A percentile compares a stretch with the other conserved stretches of the same genome.
phyloP scores from a whole-genome alignment of 2,888 invertebrate species.

The Isotomurus palustris region DNA sequence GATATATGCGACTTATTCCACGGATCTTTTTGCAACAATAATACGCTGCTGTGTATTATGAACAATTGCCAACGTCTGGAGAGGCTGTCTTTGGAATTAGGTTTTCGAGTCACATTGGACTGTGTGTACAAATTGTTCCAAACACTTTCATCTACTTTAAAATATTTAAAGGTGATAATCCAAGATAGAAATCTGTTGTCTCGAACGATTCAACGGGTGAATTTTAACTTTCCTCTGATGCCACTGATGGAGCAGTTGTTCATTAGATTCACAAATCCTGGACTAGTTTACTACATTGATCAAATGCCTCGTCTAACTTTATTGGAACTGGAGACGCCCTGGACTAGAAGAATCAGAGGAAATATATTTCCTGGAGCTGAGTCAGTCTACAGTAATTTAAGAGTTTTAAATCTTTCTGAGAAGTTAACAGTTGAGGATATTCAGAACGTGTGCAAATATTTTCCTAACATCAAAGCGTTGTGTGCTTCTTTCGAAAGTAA shows the following conservation, averaged over 20 bases:
- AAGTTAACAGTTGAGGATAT: slow-evolving; percentile 19
- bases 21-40: slow-evolving; percentile 29
- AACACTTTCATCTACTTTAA: slow-evolving; percentile 14
- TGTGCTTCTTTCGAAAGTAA: slow-evolving; percentile 30
- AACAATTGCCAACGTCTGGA: slow-evolving; percentile 18
- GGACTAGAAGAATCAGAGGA: slow-evolving; percentile 32
- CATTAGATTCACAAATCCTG: slow-evolving; percentile 30
- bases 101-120: slow-evolving; percentile 19
- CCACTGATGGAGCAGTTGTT: slow-evolving; percentile 15
- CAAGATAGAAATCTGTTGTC: slow-evolving; percentile 33
- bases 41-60: slow-evolving; percentile 18
- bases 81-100: slow-evolving; percentile 31
- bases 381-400: slow-evolving; percentile 11
- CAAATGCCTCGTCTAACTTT: slow-evolving; percentile 22
- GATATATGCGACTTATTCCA: slow-evolving; percentile 34
- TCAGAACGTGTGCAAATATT: slow-evolving; percentile 18
- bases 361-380: slow-evolving; percentile 26
- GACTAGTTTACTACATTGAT: slow-evolving; percentile 33
- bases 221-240: slow-evolving; percentile 34
- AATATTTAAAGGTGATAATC: slow-evolving; percentile 27
- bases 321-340: slow-evolving; percentile 29
- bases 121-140: slow-evolving; percentile 21
- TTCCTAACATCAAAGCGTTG: slow-evolving; percentile 27
- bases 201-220: slow-evolving; percentile 19
- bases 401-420: slow-evolving; percentile 23